A percentile compares a stretch with the other conserved stretches of the same genome.
phyloP scores from a whole-genome alignment of 1,140 invertebrate species.

The Argopecten irradians region DNA sequence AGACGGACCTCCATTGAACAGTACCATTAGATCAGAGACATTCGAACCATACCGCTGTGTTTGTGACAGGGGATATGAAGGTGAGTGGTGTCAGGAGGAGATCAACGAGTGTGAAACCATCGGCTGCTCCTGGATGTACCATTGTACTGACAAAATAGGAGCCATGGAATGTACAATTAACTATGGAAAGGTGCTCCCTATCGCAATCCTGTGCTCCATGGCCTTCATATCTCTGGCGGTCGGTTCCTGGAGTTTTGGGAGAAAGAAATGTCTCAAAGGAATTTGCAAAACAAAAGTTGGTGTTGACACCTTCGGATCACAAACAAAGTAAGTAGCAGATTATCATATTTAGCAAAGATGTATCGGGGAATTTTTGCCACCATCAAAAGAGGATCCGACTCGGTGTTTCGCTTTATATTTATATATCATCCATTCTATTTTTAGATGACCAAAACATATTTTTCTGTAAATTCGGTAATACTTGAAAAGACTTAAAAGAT shows the following conservation, averaged over 20 bases:
- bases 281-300: background rate
- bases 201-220: background rate
- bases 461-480: too few relatives aligned
- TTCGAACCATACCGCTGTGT: background rate
- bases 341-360: background rate
- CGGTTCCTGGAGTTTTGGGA: background rate
- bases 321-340: background rate
- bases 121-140: background rate
- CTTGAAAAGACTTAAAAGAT: too few relatives aligned
- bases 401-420: too few relatives aligned
- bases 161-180: background rate
- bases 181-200: background rate
- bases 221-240: background rate
- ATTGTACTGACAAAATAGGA: constrained; percentile 9
- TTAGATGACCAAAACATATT: too few relatives aligned
- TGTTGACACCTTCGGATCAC: background rate
- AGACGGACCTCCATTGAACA: background rate
- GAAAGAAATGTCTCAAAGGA: background rate
- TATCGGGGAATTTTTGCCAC: too few relatives aligned
- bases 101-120: background rate
- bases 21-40: background rate
- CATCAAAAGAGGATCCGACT: too few relatives aligned
- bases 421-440: too few relatives aligned
- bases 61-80: background rate
- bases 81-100: background rate